Conservation (phyloP, 2,797 vertebrate genomes). For the Spheniscus humboldti region DNA sequence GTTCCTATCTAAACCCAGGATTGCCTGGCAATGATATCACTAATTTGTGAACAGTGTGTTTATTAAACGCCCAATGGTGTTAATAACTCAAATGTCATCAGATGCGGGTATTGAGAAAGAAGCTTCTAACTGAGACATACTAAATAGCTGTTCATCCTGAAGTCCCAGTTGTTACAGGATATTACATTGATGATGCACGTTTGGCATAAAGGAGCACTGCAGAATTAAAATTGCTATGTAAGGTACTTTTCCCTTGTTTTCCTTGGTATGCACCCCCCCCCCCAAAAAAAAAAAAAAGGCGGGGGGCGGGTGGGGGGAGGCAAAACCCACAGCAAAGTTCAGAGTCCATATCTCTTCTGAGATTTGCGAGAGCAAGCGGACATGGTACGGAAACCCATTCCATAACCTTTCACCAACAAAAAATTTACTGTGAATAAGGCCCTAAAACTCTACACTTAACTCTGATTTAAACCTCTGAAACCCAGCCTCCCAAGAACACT, state of each 20-base stretch:
- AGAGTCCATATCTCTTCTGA: background rate
- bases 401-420: constrained; percentile 52
- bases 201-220: background rate
- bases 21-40: background rate
- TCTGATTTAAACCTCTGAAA: constrained; percentile 65
- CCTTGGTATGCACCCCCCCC: background rate
- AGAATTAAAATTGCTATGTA: background rate
- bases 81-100: background rate
- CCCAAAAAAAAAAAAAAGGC: background rate
- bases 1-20: background rate
- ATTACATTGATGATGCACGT: background rate
- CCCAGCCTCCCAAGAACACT: constrained; percentile 35
- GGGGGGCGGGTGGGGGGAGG: background rate
- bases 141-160: background rate
- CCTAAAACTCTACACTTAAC: constrained; percentile 29
- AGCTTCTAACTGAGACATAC: background rate
- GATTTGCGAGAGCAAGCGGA: constrained; percentile 36
- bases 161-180: background rate
- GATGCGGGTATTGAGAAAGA: background rate
- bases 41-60: background rate
- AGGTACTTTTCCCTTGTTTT: background rate
- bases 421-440: constrained; percentile 65
- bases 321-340: background rate
- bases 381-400: constrained; percentile 41
- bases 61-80: background rate